Evolutionary conservation across 2,113 vertebrate genomes (phyloP), one percentile per base, ranked within the genome.

Genomic region (Dicentrarchus labrax): DNA sequence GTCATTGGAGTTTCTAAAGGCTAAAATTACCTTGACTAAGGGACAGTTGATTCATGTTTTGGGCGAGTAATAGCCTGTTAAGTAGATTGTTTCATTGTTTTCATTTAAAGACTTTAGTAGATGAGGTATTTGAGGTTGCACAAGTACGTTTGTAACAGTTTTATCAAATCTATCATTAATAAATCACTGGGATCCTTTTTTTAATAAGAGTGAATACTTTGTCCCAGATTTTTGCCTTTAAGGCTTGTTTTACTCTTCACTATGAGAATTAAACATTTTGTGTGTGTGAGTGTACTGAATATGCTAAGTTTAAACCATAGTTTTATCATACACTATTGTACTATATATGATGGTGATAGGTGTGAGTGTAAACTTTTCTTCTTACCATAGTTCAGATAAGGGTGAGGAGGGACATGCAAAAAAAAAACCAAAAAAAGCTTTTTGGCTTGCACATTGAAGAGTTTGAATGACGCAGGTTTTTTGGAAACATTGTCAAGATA

Each of bases 381-480:
- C 8, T 15, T 38, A 36, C 4, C 24, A 2, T 22, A 59, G 56
- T 60, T 79, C 5, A 53, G 36, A 70, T 17, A 4, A 0, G 17
- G 59, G 19, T 48, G 30, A 78, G 51, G 11, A 41, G 12, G 24
- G 10, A 76, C 10, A 5, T 17, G 36, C 6, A 38, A 36, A 72
- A 43, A 62, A 38, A 16, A 72, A 51, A 7, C 16, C 16, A 66
- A 80, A 72, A 57, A 7, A 19, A n/a, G 61, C 53, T 76, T 22
- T 65, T 65, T 54, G 21, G 11, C 68, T 43, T 76, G 54, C 53
- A 43, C 66, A 22, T n/a, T 21, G 11, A 54, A 48, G 48, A 80
- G 64, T 36, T 72, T 66, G 48, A 81, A 68, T 88, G 85, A 85
- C 45, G 41, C 77, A 77, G 41, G 38, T 71, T 61, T 39, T 60